Conservation (phyloP, 1,140 invertebrate species). For the Eciton burchellii region DNA sequence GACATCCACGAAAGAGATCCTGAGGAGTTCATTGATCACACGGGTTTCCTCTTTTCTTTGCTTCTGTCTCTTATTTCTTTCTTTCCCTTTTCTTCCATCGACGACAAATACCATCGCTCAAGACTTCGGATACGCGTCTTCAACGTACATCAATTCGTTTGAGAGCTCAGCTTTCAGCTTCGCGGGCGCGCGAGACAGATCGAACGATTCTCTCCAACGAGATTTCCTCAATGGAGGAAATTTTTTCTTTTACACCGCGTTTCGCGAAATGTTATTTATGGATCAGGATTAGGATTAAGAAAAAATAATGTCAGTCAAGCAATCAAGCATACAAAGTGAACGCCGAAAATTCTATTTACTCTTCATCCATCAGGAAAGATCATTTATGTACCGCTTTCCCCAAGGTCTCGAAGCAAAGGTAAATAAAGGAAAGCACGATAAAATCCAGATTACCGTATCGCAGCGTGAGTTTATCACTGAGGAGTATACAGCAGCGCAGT, state of each 20-base stretch:
- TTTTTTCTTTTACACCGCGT: neutral
- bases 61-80: neutral
- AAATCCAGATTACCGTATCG: neutral
- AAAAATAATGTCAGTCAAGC: neutral
- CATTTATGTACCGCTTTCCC: no score
- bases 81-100: constrained; percentile 7
- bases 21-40: constrained; percentile 80
- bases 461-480: constrained; percentile 1
- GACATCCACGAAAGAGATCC: constrained; percentile 64
- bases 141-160: constrained; percentile 37
- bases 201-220: neutral
- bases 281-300: neutral
- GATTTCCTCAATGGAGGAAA: neutral
- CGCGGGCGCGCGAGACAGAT: constrained; percentile 15
- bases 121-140: constrained; percentile 45
- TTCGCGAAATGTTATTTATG: neutral
- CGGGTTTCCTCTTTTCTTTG: constrained; percentile 63
- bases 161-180: constrained; percentile 34
- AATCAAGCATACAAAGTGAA: no score
- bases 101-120: constrained; percentile 44
- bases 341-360: no score
- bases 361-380: no score
- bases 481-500: neutral
- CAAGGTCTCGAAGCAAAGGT: neutral
- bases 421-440: neutral